phyloP scores from a whole-genome alignment of 1,140 invertebrate species.

The Euura lappo region DNA sequence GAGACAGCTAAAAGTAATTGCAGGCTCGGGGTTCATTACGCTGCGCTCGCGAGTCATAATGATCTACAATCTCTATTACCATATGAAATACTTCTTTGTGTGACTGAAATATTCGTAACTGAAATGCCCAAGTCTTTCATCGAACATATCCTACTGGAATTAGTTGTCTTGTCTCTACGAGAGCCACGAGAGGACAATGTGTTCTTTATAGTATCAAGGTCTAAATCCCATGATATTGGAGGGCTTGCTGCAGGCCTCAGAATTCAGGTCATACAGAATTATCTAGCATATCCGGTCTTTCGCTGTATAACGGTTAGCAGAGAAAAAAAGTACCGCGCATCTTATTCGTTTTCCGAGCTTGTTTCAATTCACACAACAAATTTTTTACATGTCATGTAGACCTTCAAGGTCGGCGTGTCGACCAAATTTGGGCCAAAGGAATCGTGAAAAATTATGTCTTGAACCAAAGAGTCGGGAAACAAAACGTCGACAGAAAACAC shows the following conservation, averaged over 20 bases:
- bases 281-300: slow-evolving; percentile 1
- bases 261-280: background rate
- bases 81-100: slow-evolving; percentile 2
- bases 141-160: background rate
- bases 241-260: background rate
- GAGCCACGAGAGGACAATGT: background rate
- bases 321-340: no score
- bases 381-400: no score
- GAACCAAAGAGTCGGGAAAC: no score
- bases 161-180: background rate
- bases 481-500: no score
- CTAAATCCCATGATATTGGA: background rate
- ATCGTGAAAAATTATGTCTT: no score
- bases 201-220: background rate
- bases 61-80: background rate
- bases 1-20: background rate
- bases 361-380: no score
- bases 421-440: no score
- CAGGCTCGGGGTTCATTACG: background rate
- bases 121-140: background rate
- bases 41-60: background rate
- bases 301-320: background rate
- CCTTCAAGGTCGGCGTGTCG: no score
- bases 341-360: no score
- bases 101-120: background rate